These are phyloP conservation scores for Orthosia gracilis DNA, from an alignment of 2,888 invertebrate species.

Conservation along the genomic window DNA sequence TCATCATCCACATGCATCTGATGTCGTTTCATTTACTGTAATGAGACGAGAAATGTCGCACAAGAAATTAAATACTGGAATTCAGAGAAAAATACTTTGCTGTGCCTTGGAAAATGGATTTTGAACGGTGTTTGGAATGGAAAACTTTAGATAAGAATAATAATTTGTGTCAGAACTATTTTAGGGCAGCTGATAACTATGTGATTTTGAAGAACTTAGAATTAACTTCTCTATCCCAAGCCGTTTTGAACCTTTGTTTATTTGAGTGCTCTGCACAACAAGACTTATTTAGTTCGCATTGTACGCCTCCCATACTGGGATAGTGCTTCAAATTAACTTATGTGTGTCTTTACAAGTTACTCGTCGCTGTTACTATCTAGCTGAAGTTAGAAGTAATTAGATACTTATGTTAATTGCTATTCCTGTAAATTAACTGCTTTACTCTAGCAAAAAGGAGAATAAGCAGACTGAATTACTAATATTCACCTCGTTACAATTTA, in stretches of 20 bases:
- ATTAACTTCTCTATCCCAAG: too few species aligned
- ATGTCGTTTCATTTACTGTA: slow-evolving; percentile 73
- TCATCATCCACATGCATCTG: slow-evolving; percentile 73
- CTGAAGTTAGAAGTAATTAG: not conserved
- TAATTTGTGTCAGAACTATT: slow-evolving; percentile 10
- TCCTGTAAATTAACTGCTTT: not conserved
- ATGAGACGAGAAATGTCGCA: slow-evolving; percentile 62
- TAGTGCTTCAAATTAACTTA: not conserved
- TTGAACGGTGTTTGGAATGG: slow-evolving; percentile 15
- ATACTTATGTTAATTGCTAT: not conserved
- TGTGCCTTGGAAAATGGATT: slow-evolving; percentile 3
- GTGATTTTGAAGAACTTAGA: too few species aligned
- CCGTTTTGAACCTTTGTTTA: not conserved
- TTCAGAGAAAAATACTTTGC: slow-evolving; percentile 29
- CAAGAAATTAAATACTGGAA: slow-evolving; percentile 53
- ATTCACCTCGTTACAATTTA: slow-evolving; percentile 4
- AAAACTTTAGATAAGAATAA: slow-evolving; percentile 8
- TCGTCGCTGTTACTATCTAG: not conserved
- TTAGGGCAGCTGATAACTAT: not conserved
- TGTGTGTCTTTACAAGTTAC: not conserved
- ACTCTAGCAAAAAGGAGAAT: not conserved
- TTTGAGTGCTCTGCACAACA: not conserved
- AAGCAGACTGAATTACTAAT: not conserved
- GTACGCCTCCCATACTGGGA: not conserved
- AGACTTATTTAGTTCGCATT: not conserved